phyloP scores from a whole-genome alignment of 2,888 invertebrate species.

The Noctua comes region DNA sequence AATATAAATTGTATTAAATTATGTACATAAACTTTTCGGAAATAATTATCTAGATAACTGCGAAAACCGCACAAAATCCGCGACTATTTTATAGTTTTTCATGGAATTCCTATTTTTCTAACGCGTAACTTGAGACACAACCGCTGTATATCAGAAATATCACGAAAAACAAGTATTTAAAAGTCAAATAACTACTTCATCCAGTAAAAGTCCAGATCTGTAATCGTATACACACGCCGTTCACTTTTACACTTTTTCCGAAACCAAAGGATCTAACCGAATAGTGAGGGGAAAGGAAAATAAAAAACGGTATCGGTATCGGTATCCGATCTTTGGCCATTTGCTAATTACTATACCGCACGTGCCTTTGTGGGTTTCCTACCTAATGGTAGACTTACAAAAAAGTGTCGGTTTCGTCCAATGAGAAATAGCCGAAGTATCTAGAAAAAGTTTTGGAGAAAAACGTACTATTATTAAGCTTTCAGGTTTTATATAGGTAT shows the following conservation, averaged over 20 bases:
- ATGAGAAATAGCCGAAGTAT: constrained; percentile 49
- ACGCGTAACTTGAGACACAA: background rate
- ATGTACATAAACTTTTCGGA: too few species aligned
- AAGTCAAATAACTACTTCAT: constrained; percentile 28
- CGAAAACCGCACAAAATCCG: background rate
- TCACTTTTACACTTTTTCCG: constrained; percentile 57
- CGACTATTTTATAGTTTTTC: background rate
- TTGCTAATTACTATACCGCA: constrained; percentile 85
- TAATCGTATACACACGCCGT: constrained; percentile 53
- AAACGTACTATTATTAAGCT: constrained; percentile 1
- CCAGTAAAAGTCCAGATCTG: constrained; percentile 26
- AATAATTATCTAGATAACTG: background rate
- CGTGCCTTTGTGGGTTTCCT: constrained; percentile 75
- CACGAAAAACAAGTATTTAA: background rate
- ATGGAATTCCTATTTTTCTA: background rate
- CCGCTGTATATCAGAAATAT: background rate
- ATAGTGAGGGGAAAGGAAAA: constrained; percentile 67
- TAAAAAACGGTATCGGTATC: constrained; percentile 68
- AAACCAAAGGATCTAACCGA: constrained; percentile 68
- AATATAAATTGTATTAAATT: background rate
- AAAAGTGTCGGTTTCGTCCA: constrained; percentile 46
- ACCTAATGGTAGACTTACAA: constrained; percentile 61
- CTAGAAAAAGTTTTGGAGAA: constrained; percentile 20
- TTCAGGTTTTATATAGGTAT: background rate
- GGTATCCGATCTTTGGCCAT: constrained; percentile 81